Evolutionary conservation across 2,113 vertebrate species (phyloP).

Genomic region (Octodon degus): DNA sequence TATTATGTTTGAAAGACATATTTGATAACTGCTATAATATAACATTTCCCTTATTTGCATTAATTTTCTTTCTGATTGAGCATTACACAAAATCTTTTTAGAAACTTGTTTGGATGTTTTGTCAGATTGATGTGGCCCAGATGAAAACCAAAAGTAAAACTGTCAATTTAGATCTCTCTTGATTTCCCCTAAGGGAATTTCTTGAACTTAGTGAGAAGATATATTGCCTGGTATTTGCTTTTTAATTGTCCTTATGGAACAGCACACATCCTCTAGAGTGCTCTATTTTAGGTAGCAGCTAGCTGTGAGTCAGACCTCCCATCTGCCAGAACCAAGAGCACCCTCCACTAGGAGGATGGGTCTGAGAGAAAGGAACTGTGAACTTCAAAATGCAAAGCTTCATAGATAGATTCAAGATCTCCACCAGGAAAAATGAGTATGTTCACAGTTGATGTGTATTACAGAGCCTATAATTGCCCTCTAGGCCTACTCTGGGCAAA

Average conservation of each 20-base stretch:
- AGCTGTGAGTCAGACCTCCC: neutral
- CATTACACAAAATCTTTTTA: neutral
- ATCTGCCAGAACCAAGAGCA: neutral
- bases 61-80: neutral
- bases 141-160: neutral
- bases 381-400: conserved; percentile 3
- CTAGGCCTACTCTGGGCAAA: neutral
- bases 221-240: neutral
- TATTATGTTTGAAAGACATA: neutral
- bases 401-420: neutral
- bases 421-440: neutral
- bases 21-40: neutral
- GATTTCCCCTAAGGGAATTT: neutral
- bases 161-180: conserved; percentile 6
- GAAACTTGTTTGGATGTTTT: conserved; percentile 41
- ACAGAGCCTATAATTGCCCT: neutral
- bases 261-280: neutral
- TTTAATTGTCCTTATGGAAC: neutral
- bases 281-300: neutral
- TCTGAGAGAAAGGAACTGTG: neutral
- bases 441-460: neutral
- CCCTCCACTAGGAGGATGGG: neutral
- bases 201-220: neutral
- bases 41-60: neutral
- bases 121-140: neutral